Evolutionary conservation across 2,113 vertebrate genomes (phyloP).

Genomic region (Nothoprocta perdicaria): DNA sequence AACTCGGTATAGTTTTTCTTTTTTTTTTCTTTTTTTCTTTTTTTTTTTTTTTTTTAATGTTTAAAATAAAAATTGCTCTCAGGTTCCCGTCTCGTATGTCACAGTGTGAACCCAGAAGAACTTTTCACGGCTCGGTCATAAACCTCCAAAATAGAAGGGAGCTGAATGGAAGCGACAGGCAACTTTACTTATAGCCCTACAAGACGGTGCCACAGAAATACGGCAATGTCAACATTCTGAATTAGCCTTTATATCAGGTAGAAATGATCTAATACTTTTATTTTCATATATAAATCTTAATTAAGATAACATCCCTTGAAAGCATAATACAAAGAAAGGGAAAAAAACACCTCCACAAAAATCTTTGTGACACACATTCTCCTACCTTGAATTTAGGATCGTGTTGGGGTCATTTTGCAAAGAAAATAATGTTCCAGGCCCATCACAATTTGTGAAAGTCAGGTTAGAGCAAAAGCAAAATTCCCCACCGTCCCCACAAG

Average conservation of each 20-base stretch:
- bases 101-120: background rate
- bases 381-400: constrained; percentile 28
- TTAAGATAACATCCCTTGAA: constrained; percentile 30
- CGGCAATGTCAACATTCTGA: background rate
- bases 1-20: background rate
- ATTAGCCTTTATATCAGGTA: constrained; percentile 40
- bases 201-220: constrained; percentile 39
- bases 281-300: constrained; percentile 59
- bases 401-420: constrained; percentile 61
- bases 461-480: constrained; percentile 56
- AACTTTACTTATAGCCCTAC: constrained; percentile 30
- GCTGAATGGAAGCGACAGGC: background rate
- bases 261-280: constrained; percentile 55
- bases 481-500: constrained; percentile 69
- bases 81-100: background rate
- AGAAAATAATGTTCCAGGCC: constrained; percentile 55
- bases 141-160: constrained; percentile 20
- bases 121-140: constrained; percentile 37
- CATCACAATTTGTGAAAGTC: constrained; percentile 57
- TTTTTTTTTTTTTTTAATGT: background rate
- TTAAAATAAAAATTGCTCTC: constrained; percentile 35
- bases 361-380: background rate
- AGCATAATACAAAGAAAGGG: background rate
- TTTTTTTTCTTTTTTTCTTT: background rate
- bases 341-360: background rate